Base-by-base conservation (phyloP, 2,113 vertebrate species). In the Sinocyclocheilus anshuiensis region DNA sequence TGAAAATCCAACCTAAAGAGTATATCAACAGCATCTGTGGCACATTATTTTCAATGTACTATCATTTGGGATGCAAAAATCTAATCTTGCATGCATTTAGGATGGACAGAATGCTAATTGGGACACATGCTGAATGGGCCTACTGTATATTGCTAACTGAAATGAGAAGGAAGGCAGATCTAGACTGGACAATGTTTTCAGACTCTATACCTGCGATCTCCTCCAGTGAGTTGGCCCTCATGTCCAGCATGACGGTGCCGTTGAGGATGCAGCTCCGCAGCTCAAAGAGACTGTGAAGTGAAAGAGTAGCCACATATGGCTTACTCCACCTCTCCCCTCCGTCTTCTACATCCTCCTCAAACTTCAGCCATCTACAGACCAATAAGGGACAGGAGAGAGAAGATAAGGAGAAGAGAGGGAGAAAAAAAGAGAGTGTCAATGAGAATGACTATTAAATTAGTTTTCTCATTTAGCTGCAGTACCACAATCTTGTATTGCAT, bases 341-440 rank as follows among this genome's bases (percentile, higher is more conserved):
- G 42, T 99, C 98, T 92, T 99, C 98, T 42, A 99, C 98, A 86
- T 99, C 98, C 94, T 99, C 98, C 94, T 99, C 98, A 92, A 99
- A 99, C 89, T 99, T 99, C 72, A 99, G 92, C 98, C 98, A 99
- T 94, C 98, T 99, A 63, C 4, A 79, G 29, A 20, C 11, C 39
- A 36, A 76, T 4, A 71, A 22, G 18, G 33, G 36, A 75, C 4
- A 48, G 48, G 36, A 74, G 85, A 76, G 6, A 77, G 12, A 82
- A 20, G 65, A 63, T 59, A 22, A 59, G 1, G 57, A 20, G 61
- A 53, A 65, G n/a, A 81, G 53, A 59, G 39, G 63, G 39, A 39
- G 6, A 65, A 9, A 63, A 15, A 10, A 48, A 2, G 18, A 42
- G 42, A 2, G 42, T 2, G 9, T 45, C 1, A 45, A 45, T 1